Evolutionary conservation across 2,797 vertebrate genomes (phyloP), one percentile per base, ranked within the genome.

Genomic region (Bufotes viridis): DNA sequence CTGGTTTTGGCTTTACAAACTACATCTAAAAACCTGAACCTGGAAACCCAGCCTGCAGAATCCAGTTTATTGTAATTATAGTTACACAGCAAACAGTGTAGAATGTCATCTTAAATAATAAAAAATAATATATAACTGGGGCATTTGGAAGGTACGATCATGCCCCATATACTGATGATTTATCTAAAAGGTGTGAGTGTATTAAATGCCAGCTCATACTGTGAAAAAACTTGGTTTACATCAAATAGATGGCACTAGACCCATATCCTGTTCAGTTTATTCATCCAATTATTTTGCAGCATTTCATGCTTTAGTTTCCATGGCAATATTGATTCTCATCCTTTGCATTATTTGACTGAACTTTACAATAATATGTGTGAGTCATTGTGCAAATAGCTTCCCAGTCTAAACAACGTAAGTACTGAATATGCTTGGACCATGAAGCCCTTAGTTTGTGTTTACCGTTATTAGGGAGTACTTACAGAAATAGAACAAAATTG

Each of bases 241-340:
- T 89, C 79, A 89, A 78, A 85, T 86, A 89, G 88, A 86, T 86
- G 88, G 88, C 88, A 89, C 84, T 86, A 89, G 85, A 86, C 78
- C 10, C 85, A 79, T 80, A 63, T 70, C 18, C 17, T 78, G 42
- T 1, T 34, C 58, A 49, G 51, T 89, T 74, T 87, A 87, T 84
- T 89, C 79, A 84, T 65, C 84, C 26, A 84, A 82, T 79, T 61
- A 82, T 83, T 61, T 82, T 80, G 29, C 74, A 65, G 72, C 88
- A 78, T 81, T 69, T 69, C 83, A 49, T 82, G 58, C 29, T 81
- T 79, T 70, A 83, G 88, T 89, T 89, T 89, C 88, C 88, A 89
- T 89, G 88, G 81, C 57, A 89, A 87, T 89, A 87, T 87, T 89
- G 85, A 89, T 87, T 82, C 63, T 74, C 53, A 55, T 85, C 65